These are phyloP conservation scores for Periplaneta americana DNA, from an alignment of 1,140 invertebrate genomes.

Conservation along the genomic window DNA sequence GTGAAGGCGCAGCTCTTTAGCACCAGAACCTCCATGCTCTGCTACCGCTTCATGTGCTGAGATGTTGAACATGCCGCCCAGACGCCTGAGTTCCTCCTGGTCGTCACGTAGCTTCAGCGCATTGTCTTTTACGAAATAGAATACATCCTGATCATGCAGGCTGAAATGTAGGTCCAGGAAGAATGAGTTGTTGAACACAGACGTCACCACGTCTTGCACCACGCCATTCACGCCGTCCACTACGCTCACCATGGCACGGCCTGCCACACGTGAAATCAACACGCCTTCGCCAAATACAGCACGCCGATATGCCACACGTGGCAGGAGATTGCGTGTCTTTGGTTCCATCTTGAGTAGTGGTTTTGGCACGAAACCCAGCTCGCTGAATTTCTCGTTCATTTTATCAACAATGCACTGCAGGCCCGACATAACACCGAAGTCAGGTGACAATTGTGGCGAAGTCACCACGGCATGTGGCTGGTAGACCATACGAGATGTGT, in stretches of 20 bases:
- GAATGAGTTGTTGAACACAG: slow-evolving; percentile 89
- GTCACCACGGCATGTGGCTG: slow-evolving; percentile 68
- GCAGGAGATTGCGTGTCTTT: slow-evolving; percentile 70
- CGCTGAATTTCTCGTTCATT: slow-evolving; percentile 73
- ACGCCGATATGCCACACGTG: slow-evolving; percentile 72
- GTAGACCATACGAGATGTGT: slow-evolving; percentile 69
- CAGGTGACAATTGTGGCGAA: slow-evolving; percentile 69
- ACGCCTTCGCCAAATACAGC: slow-evolving; percentile 88
- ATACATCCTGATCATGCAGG: slow-evolving; percentile 87
- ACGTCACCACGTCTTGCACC: slow-evolving; percentile 86
- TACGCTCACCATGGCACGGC: slow-evolving; percentile 74
- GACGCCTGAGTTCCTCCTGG: slow-evolving; percentile 74
- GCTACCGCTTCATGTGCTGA: slow-evolving; percentile 83
- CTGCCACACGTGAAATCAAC: slow-evolving; percentile 69
- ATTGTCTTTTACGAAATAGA: slow-evolving; percentile 94
- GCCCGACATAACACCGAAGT: slow-evolving; percentile 83
- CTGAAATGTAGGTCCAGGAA: slow-evolving; percentile 89
- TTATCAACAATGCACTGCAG: slow-evolving; percentile 81
- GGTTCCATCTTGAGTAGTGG: slow-evolving; percentile 75
- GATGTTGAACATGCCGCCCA: slow-evolving; percentile 90
- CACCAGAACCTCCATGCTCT: slow-evolving; percentile 64
- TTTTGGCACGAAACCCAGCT: slow-evolving; percentile 76
- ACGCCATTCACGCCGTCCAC: slow-evolving; percentile 82
- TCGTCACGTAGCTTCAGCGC: slow-evolving; percentile 81
- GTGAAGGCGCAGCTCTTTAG: slow-evolving; percentile 74